A percentile compares a stretch with the other conserved stretches of the same genome.
These are phyloP conservation scores for Thereuonema tuberculata DNA, from an alignment of 1,140 invertebrate species.

Conservation along the genomic window DNA sequence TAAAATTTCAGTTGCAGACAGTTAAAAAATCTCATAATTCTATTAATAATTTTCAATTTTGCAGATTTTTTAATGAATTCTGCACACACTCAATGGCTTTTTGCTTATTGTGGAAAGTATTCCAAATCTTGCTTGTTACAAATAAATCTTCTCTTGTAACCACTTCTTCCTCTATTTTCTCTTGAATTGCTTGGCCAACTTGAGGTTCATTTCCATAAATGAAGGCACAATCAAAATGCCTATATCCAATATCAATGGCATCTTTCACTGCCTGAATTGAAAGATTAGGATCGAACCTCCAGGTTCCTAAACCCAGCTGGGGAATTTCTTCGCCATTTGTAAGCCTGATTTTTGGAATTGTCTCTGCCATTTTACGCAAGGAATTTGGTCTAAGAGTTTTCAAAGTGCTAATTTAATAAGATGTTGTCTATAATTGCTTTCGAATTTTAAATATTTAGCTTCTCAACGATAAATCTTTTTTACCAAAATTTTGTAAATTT, in stretches of 20 bases:
- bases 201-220: constrained; percentile 74
- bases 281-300: background rate
- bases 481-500: too few species aligned
- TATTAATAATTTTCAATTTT: too few species aligned
- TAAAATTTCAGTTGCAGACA: too few species aligned
- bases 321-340: constrained; percentile 23
- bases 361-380: too few species aligned
- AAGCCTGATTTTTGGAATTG: background rate
- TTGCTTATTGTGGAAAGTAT: background rate
- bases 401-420: too few species aligned
- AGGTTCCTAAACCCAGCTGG: constrained; percentile 25
- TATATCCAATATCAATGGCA: constrained; percentile 70
- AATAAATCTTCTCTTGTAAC: constrained; percentile 72
- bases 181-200: constrained; percentile 58
- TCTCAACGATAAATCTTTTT: too few species aligned
- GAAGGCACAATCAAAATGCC: constrained; percentile 77
- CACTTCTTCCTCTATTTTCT: constrained; percentile 51
- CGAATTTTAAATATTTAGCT: too few species aligned
- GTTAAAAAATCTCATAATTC: too few species aligned
- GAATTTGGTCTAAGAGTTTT: too few species aligned
- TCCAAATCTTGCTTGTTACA: constrained; percentile 37
- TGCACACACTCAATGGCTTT: background rate
- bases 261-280: constrained; percentile 56
- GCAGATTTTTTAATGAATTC: background rate
- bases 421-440: too few species aligned